Base-by-base conservation (phyloP, 2,797 vertebrate genomes). In the Arvicola amphibius region DNA sequence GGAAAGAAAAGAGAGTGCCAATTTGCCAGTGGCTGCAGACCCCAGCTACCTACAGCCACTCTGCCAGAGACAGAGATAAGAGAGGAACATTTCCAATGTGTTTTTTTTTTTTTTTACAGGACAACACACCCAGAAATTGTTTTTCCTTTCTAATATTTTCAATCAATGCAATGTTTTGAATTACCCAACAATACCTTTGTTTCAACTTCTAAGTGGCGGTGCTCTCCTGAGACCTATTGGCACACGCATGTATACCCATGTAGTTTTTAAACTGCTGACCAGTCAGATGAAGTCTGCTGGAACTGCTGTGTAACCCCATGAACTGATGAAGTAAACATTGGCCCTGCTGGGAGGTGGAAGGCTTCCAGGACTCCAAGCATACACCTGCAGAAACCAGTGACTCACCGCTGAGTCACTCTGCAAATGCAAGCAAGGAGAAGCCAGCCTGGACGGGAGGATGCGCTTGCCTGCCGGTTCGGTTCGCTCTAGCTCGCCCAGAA, bases 341-440 rank as follows among this genome's bases (percentile, higher is more conserved):
- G 98, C 98, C 98, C 98, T 93, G 94, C 98, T 97, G 98, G 98
- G 98, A 97, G 92, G 96, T 98, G 98, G 98, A 98, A 98, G 97
- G 94, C 94, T 97, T 98, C 98, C 99, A 99, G 98, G 95, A 97
- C 97, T 97, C 98, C 78, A 83, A 98, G 98, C 88, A 96, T 98
- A 98, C 98, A 99, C 99, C 99, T 99, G 99, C 98, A 98, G 98
- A 98, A 98, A 98, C 97, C 96, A 93, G 98, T 99, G 99, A 99
- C 97, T 99, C 99, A 99, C 98, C 98, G 98, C 98, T 99, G 98
- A 99, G 98, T 99, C 98, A 99, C 98, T 98, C 94, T 23, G 97
- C 98, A 98, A 98, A 98, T 95, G 95, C 98, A 98, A 98, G 98
- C 98, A 95, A 95, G 97, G 98, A 98, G 98, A 98, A 98, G 98